Evolutionary conservation across 2,888 invertebrate species (phyloP).

Genomic region (Sinelater perroti): DNA sequence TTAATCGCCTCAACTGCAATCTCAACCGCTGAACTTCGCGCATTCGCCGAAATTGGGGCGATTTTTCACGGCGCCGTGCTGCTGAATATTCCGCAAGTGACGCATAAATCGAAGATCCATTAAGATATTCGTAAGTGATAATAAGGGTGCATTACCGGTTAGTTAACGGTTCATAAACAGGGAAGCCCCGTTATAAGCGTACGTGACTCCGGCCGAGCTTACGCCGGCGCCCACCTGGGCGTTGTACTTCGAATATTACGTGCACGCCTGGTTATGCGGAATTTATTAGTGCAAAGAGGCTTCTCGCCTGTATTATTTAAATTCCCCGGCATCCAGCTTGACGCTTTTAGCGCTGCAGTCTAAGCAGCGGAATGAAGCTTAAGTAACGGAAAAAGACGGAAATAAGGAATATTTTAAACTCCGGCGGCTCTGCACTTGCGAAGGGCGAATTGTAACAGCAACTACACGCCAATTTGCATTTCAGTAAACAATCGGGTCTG

Average conservation of each 20-base stretch:
- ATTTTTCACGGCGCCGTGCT: slow-evolving; percentile 1
- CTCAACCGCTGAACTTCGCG: no score
- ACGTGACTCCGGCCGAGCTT: slow-evolving; percentile 42
- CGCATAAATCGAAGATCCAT: slow-evolving; percentile 29
- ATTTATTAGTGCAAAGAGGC: slow-evolving; percentile 14
- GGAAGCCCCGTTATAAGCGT: slow-evolving; percentile 45
- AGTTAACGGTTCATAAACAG: slow-evolving; percentile 50
- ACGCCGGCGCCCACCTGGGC: slow-evolving; percentile 26
- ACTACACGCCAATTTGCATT: slow-evolving; percentile 18
- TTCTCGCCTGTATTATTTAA: slow-evolving; percentile 12
- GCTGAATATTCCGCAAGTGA: slow-evolving; percentile 19
- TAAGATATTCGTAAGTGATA: slow-evolving; percentile 37
- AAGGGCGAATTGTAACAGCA: not conserved
- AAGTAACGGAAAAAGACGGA: slow-evolving; percentile 12
- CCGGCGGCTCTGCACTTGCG: not conserved
- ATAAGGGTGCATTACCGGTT: slow-evolving; percentile 40
- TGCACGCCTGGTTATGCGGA: slow-evolving; percentile 11
- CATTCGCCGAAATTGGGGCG: not conserved
- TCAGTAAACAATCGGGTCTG: slow-evolving; percentile 16
- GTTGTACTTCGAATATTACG: slow-evolving; percentile 16
- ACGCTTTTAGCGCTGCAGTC: slow-evolving; percentile 6
- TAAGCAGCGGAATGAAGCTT: not conserved
- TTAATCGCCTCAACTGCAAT: no score
- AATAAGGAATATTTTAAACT: slow-evolving; percentile 2
- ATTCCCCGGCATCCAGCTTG: slow-evolving; percentile 8